These are phyloP conservation scores for Zaprionus africanus DNA, from an alignment of 1,140 invertebrate genomes.

Conservation along the genomic window DNA sequence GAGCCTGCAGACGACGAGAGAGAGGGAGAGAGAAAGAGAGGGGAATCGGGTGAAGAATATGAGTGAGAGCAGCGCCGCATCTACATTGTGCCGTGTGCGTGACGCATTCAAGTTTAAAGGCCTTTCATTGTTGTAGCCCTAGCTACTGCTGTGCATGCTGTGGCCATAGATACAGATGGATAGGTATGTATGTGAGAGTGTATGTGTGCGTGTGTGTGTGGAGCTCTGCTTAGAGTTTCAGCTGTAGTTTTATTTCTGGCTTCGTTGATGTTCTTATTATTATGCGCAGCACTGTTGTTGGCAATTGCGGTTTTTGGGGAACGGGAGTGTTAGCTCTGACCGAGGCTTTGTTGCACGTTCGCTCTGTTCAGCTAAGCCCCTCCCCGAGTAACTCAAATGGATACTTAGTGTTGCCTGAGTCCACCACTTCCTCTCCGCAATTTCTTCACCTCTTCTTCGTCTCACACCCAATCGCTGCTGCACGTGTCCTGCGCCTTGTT, in stretches of 20 bases:
- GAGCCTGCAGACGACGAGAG: constrained; percentile 40
- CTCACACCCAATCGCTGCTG: not conserved
- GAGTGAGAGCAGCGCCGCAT: not conserved
- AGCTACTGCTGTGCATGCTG: constrained; percentile 6
- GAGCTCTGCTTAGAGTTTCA: not conserved
- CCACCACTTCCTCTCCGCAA: constrained; percentile 31
- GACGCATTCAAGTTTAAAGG: constrained; percentile 75
- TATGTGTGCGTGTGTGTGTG: too few relatives aligned
- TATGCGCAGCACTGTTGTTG: constrained; percentile 20
- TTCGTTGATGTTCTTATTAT: constrained; percentile 21
- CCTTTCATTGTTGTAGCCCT: constrained; percentile 40
- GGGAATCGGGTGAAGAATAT: too few relatives aligned
- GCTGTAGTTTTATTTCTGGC: constrained; percentile 10
- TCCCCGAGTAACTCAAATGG: constrained; percentile 61
- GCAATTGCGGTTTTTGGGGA: constrained; percentile 33
- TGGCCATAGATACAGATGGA: not conserved
- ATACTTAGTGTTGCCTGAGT: constrained; percentile 52
- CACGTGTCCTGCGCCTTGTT: constrained; percentile 41
- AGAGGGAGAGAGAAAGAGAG: constrained; percentile 6
- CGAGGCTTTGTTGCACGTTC: constrained; percentile 21
- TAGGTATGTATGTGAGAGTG: not conserved
- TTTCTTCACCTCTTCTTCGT: not conserved
- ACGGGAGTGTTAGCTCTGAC: not conserved
- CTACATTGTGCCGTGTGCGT: constrained; percentile 57
- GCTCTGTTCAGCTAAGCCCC: not conserved